Evolutionary conservation across 2,113 vertebrate species (phyloP).

Genomic region (Phrynosoma platyrhinos): DNA sequence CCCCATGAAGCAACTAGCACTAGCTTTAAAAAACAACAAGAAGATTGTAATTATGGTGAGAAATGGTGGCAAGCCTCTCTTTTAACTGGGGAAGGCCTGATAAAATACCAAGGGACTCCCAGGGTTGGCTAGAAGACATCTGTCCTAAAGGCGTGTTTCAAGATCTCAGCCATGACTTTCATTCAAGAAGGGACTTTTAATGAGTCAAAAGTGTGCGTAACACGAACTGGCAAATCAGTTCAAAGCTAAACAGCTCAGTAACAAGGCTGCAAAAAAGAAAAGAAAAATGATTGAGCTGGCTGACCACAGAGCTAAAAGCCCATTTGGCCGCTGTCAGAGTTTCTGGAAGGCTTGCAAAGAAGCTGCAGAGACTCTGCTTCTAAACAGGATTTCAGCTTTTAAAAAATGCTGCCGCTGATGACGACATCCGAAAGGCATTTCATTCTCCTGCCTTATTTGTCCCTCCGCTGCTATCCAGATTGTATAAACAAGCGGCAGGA

Average conservation of each 20-base stretch:
- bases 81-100: neutral
- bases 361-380: conserved; percentile 13
- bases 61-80: neutral
- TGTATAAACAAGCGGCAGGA: conserved; percentile 35
- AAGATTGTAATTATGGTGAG: neutral
- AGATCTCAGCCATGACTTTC: neutral
- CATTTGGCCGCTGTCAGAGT: conserved; percentile 48
- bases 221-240: neutral
- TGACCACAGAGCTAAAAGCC: conserved; percentile 54
- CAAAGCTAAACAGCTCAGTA: neutral
- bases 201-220: neutral
- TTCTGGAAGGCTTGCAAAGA: conserved; percentile 49
- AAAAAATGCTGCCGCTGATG: neutral
- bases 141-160: neutral
- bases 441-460: conserved; percentile 49
- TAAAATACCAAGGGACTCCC: neutral
- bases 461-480: neutral
- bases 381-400: conserved; percentile 24
- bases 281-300: neutral
- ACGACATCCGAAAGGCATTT: conserved; percentile 2
- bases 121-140: neutral
- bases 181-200: neutral
- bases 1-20: too few relatives aligned
- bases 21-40: too few relatives aligned
- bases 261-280: neutral